Conservation (phyloP, 2,797 vertebrate genomes). For the Sus cebifrons region DNA sequence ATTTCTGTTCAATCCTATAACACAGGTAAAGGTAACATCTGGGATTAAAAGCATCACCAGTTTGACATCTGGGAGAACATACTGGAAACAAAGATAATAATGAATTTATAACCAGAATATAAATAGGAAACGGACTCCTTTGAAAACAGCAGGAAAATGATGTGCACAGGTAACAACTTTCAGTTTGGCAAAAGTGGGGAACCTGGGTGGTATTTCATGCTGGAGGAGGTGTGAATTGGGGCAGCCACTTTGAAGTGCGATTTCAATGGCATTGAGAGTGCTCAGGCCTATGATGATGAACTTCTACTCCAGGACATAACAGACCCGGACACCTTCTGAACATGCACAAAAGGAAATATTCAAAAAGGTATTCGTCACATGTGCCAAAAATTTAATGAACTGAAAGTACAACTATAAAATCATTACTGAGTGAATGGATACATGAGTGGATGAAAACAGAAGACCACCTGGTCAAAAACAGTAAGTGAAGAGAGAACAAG, state of each 20-base stretch:
- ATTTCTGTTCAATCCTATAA: neutral
- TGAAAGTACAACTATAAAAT: neutral
- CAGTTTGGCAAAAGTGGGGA: neutral
- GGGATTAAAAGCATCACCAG: neutral
- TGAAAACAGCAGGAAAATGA: neutral
- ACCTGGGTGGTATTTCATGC: neutral
- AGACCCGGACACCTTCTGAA: neutral
- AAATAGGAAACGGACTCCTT: neutral
- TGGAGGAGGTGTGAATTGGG: neutral
- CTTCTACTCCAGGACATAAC: neutral
- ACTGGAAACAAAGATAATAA: too few relatives aligned
- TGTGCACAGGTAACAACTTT: neutral
- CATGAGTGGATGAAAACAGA: neutral
- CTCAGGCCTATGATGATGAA: neutral
- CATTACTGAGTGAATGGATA: neutral
- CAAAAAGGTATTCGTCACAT: neutral
- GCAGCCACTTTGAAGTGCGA: too few relatives aligned
- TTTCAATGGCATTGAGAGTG: too few relatives aligned
- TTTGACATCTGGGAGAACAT: neutral
- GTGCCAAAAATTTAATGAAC: too few relatives aligned
- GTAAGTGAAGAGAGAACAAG: neutral
- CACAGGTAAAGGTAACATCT: neutral
- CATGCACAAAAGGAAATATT: neutral
- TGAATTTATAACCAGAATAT: neutral
- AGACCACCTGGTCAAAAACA: neutral